phyloP scores from a whole-genome alignment of 2,113 vertebrate genomes.

The Acanthochromis polyacanthus region DNA sequence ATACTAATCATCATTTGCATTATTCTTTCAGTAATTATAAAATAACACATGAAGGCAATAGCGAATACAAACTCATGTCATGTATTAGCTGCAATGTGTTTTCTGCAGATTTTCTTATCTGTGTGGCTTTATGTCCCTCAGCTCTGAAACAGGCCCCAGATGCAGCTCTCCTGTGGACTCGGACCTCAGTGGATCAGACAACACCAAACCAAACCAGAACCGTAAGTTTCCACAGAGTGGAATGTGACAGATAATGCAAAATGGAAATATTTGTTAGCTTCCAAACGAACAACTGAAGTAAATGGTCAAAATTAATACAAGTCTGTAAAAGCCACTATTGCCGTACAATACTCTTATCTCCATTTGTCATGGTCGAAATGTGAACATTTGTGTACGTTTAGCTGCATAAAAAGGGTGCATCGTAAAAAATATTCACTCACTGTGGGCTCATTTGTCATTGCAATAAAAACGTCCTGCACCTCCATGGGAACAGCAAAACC shows the following conservation, averaged over 20 bases:
- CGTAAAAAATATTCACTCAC: background rate
- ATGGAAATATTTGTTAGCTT: background rate
- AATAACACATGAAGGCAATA: background rate
- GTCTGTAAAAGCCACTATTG: background rate
- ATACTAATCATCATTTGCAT: background rate
- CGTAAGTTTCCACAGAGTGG: constrained; percentile 65
- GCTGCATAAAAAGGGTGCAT: background rate
- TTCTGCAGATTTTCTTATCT: constrained; percentile 11
- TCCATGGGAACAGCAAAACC: too few species aligned
- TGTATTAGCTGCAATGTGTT: background rate
- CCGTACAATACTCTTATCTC: too few species aligned
- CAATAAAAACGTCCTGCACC: too few species aligned
- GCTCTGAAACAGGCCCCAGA: constrained; percentile 91
- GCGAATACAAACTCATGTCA: background rate
- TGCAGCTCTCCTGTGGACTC: constrained; percentile 91
- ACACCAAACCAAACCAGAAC: constrained; percentile 79
- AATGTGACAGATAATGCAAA: constrained; percentile 6
- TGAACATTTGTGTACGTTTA: too few species aligned
- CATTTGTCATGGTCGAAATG: too few species aligned
- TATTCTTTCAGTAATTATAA: background rate
- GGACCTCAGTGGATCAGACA: constrained; percentile 64
- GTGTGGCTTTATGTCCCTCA: constrained; percentile 61
- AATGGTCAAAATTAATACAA: background rate
- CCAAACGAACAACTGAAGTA: background rate
- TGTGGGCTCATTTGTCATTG: too few species aligned